Conservation (phyloP, 1,140 invertebrate genomes). For the Achatina immaculata region DNA sequence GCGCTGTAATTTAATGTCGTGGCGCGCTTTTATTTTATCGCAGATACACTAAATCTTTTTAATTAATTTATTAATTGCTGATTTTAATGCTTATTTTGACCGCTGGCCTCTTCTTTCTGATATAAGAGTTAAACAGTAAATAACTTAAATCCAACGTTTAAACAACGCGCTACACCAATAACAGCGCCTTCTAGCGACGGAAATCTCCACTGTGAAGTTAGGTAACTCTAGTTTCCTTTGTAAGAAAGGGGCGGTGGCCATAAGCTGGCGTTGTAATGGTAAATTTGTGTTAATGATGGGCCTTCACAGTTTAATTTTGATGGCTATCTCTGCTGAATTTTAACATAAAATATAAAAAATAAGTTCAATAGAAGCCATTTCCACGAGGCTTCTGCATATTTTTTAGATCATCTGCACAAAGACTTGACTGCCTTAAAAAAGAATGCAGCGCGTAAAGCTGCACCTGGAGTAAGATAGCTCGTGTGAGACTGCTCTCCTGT, state of each 20-base stretch:
- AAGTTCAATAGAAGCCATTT: not conserved
- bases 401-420: constrained; percentile 5
- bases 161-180: constrained; percentile 32
- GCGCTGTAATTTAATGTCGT: not conserved
- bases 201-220: constrained; percentile 24
- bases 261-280: not conserved
- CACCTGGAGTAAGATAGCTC: constrained; percentile 13
- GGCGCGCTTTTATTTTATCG: not conserved
- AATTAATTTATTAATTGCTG: constrained; percentile 1
- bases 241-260: constrained; percentile 25
- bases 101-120: too few relatives aligned
- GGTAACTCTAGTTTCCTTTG: constrained; percentile 29
- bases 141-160: not conserved
- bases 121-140: too few relatives aligned
- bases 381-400: constrained; percentile 8
- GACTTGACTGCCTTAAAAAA: not conserved
- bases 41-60: not conserved
- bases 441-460: not conserved
- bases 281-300: not conserved
- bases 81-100: not conserved
- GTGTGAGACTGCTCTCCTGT: not conserved
- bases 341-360: constrained; percentile 16
- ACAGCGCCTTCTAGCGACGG: constrained; percentile 34
- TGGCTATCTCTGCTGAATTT: constrained; percentile 7
- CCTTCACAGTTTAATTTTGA: not conserved